These are phyloP conservation scores for Cyphomyrus discorhynchus DNA, from an alignment of 2,113 vertebrate genomes.

Conservation along the genomic window DNA sequence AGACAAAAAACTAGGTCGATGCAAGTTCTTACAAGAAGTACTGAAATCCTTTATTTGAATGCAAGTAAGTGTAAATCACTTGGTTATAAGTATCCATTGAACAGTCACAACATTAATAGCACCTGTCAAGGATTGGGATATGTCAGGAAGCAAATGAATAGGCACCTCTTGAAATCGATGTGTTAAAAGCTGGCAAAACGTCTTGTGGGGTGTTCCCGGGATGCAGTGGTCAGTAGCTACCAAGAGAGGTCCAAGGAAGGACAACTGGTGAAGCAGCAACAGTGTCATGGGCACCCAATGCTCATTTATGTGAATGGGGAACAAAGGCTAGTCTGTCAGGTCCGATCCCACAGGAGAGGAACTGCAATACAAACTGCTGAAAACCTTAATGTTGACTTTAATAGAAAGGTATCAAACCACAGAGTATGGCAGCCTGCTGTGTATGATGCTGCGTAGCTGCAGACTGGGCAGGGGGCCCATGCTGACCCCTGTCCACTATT, in stretches of 20 bases:
- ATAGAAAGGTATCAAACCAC: too few species aligned
- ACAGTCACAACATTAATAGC: background rate
- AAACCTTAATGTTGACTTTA: background rate
- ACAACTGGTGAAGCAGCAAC: background rate
- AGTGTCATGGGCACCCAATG: background rate
- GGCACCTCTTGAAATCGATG: background rate
- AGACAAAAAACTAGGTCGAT: background rate
- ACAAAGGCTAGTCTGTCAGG: too few species aligned
- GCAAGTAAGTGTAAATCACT: background rate
- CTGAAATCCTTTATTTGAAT: background rate
- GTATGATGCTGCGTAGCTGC: too few species aligned
- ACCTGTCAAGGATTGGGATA: background rate
- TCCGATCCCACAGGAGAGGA: background rate
- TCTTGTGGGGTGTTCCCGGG: too few species aligned
- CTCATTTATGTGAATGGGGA: background rate
- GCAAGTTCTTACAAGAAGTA: background rate
- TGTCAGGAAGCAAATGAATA: background rate
- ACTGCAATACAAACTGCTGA: background rate
- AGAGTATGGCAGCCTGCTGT: too few species aligned
- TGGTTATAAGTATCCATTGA: background rate
- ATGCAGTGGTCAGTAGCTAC: too few species aligned
- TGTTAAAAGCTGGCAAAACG: background rate
- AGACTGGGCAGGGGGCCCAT: too few species aligned
- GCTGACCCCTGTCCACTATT: too few species aligned
- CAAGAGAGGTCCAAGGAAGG: too few species aligned